These are phyloP conservation scores for Egretta garzetta DNA, from an alignment of 2,113 vertebrate genomes.

Conservation along the genomic window DNA sequence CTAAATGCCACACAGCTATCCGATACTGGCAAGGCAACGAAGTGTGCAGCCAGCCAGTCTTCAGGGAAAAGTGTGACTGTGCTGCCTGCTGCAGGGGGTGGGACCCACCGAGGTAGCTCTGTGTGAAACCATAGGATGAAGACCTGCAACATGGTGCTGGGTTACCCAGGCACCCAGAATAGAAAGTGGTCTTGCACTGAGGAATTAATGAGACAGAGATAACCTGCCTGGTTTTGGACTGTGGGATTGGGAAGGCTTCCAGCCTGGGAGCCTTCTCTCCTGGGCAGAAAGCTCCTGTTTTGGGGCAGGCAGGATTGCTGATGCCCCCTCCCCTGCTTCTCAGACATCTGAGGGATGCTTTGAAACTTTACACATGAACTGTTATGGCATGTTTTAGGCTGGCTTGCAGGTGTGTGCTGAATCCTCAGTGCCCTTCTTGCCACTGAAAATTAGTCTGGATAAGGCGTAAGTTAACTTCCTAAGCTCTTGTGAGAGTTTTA, in stretches of 20 bases:
- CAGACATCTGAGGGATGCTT: not conserved
- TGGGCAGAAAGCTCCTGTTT: not conserved
- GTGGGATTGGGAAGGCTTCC: not conserved
- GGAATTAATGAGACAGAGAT: not conserved
- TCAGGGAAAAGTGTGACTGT: fast-evolving
- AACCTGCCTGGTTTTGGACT: not conserved
- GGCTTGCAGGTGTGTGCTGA: not conserved
- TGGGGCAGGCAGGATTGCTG: not conserved
- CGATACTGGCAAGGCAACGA: not conserved
- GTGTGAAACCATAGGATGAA: not conserved
- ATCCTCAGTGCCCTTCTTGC: not conserved
- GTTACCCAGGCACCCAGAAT: not conserved
- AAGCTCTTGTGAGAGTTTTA: not conserved
- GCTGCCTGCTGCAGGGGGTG: not conserved
- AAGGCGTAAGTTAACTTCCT: not conserved
- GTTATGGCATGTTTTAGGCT: not conserved
- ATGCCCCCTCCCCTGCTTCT: not conserved
- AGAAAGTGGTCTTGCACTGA: not conserved
- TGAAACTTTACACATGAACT: not conserved
- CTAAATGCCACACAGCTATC: not conserved
- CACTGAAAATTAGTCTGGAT: not conserved
- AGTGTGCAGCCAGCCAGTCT: not conserved
- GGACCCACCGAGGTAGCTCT: not conserved
- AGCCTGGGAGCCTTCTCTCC: not conserved
- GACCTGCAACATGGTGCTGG: not conserved